Evolutionary conservation across 2,888 invertebrate genomes (phyloP).

Genomic region (Drosophila nr. perissopoda): DNA sequence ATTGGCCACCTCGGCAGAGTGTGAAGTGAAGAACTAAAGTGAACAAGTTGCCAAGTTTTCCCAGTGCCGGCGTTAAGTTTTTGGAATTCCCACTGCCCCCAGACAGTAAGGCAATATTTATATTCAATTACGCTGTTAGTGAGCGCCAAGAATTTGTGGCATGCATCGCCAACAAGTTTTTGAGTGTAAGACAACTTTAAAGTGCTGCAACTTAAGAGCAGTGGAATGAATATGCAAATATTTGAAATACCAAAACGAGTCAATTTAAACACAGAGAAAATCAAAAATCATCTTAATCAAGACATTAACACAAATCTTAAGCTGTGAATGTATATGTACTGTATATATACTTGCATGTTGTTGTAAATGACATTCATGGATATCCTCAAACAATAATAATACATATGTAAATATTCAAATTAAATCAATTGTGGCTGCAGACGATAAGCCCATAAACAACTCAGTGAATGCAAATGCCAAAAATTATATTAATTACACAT

Average conservation of each 20-base stretch:
- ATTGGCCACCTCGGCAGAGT: constrained; percentile 34
- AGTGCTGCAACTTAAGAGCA: background rate
- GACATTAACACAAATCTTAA: background rate
- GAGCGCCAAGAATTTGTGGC: constrained; percentile 39
- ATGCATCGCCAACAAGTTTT: constrained; percentile 4
- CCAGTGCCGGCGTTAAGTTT: background rate
- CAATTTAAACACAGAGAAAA: background rate
- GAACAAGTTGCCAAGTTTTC: constrained; percentile 50
- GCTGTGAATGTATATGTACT: background rate
- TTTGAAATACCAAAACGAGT: background rate
- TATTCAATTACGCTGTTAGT: constrained; percentile 59
- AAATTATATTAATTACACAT: constrained; percentile 33
- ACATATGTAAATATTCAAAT: constrained; percentile 8
- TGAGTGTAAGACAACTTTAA: constrained; percentile 12
- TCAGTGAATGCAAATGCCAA: background rate
- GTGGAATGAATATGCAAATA: background rate
- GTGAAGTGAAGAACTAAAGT: constrained; percentile 46
- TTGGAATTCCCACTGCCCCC: constrained; percentile 14
- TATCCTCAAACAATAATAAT: background rate
- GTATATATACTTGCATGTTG: background rate
- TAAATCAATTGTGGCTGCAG: constrained; percentile 1
- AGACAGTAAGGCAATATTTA: constrained; percentile 52
- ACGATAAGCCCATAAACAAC: background rate
- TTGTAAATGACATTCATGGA: background rate
- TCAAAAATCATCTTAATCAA: background rate